Percentiles rank a stretch among this genome's conserved stretches.
These are phyloP conservation scores for Nesometra sesokonis DNA, from an alignment of 35 echinoderm and acorn worm species.

Conservation along the genomic window DNA sequence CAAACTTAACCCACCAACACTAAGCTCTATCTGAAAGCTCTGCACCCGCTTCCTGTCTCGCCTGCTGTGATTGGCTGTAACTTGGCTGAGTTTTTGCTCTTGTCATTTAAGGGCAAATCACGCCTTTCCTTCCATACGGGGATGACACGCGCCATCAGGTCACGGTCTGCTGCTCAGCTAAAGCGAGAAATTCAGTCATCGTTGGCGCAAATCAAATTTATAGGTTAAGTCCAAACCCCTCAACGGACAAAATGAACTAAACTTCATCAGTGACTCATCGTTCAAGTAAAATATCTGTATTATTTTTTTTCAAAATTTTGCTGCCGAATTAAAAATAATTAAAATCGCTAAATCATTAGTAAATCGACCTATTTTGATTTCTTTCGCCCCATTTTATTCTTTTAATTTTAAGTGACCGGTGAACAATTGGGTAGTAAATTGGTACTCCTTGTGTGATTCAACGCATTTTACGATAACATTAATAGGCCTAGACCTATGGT, in stretches of 20 bases:
- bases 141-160: neutral
- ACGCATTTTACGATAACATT: too few species aligned
- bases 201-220: neutral
- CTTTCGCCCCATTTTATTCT: too few species aligned
- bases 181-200: neutral
- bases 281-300: neutral
- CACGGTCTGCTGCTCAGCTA: neutral
- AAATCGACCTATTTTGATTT: too few species aligned
- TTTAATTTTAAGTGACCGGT: too few species aligned
- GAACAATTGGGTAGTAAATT: too few species aligned
- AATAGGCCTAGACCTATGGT: too few species aligned
- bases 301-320: neutral
- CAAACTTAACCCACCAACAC: neutral
- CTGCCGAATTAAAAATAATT: neutral
- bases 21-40: neutral
- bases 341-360: too few species aligned
- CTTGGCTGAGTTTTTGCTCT: neutral
- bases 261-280: neutral
- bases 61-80: neutral
- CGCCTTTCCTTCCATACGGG: neutral
- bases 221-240: neutral
- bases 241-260: neutral
- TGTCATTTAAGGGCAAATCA: neutral
- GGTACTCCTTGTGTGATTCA: too few species aligned
- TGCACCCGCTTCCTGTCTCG: neutral